Percentiles rank a stretch among this genome's conserved stretches.
Conservation (phyloP, 1,140 invertebrate genomes). For the Danaus plexippus region DNA sequence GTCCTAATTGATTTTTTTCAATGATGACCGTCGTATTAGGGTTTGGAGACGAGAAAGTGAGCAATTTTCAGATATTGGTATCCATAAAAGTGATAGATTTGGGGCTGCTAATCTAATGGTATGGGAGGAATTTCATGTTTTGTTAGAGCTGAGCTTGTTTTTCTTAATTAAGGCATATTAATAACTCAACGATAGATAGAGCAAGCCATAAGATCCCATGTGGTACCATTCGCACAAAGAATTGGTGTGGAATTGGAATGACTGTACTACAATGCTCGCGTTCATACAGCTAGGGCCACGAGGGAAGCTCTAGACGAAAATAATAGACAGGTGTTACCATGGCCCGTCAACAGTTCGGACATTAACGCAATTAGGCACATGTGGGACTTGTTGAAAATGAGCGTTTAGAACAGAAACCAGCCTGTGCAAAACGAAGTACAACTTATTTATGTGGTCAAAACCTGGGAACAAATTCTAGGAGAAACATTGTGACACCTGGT, state of each 20-base stretch:
- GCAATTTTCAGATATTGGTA: too few relatives aligned
- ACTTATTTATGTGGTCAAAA: constrained; percentile 13
- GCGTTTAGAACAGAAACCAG: constrained; percentile 10
- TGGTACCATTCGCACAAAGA: constrained; percentile 21
- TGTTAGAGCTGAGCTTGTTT: neutral
- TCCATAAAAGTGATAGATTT: constrained; percentile 1
- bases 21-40: too few relatives aligned
- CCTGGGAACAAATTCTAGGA: constrained; percentile 13
- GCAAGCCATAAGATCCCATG: constrained; percentile 13
- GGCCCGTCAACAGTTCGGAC: constrained; percentile 5
- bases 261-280: constrained; percentile 32
- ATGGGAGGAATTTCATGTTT: constrained; percentile 10
- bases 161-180: constrained; percentile 9
- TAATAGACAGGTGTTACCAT: neutral
- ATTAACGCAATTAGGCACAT: constrained; percentile 12
- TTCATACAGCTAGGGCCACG: constrained; percentile 29
- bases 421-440: constrained; percentile 15
- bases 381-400: constrained; percentile 8
- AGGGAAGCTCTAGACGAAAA: constrained; percentile 2
- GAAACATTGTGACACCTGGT: neutral
- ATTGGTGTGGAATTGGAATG: constrained; percentile 11
- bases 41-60: too few relatives aligned
- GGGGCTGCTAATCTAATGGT: constrained; percentile 6
- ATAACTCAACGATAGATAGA: constrained; percentile 15
- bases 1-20: neutral